Base-by-base conservation (phyloP, 1,140 invertebrate genomes). In the Melipona quadrifasciata region DNA sequence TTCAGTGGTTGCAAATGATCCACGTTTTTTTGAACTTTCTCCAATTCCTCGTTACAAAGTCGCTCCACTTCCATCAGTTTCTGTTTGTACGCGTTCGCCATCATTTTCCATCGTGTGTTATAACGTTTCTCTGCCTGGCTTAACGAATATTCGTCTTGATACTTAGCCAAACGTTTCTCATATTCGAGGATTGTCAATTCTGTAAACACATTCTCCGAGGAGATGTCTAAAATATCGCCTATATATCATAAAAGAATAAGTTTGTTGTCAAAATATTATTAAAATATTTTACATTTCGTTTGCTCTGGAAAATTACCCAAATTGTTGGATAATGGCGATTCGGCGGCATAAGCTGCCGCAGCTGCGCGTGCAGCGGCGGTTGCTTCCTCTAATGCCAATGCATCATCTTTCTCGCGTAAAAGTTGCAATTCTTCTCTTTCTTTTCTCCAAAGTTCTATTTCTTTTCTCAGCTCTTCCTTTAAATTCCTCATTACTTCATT, bases 151-250 rank as follows among this genome's bases (percentile, higher is more conserved):
- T 55, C 78, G 2, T 91, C 84, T 34, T 91, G 89, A 79, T 91
- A 90, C 17, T 90, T 91, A 3, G 89, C 90, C 21, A 91, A 77
- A 47, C 85, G 89, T 27, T 90, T 91, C 57, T 91, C 90, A 47
- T 91, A 91, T 39, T 91, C 91, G 12, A 89, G 80, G 84, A 89
- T 89, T 14, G 81, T n/a, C 8, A 89, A 70, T 27, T 89, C 88
- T 1, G 47, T 65, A 31, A 86, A 70, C 16, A 64, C 73, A 19
- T 84, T 58, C 39, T 89, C 81, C 4, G 85, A 71, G 1, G 53
- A 75, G 1, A 89, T n/a, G 16, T 89, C 85, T 27, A 88, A 21
- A 68, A 84, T 19, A 34, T 79, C 55, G 19, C 47, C 80, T 89
- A 3, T 19, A 5, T 19, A 65, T 16, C 16, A 67, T 39, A 39